phyloP scores from a whole-genome alignment of 2,888 invertebrate species.

The Parnassius glacialis region DNA sequence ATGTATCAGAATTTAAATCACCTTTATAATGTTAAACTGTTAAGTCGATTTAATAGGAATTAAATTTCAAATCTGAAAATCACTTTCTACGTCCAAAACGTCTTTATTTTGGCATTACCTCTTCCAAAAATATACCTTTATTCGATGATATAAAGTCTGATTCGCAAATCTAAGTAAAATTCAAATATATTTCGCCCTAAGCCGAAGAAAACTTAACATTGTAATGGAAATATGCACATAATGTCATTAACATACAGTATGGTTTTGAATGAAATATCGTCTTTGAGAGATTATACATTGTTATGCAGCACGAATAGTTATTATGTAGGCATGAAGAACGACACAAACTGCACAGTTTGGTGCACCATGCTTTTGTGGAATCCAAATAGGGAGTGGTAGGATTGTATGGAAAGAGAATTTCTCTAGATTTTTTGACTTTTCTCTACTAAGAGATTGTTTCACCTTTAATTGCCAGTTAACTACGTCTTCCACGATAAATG shows the following conservation, averaged over 20 bases:
- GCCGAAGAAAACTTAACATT: slow-evolving; percentile 44
- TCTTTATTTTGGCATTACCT: slow-evolving; percentile 29
- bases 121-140: slow-evolving; percentile 39
- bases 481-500: too few species aligned
- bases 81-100: slow-evolving; percentile 44
- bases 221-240: slow-evolving; percentile 46
- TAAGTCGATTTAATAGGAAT: slow-evolving; percentile 40
- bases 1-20: slow-evolving; percentile 9
- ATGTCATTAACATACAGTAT: slow-evolving; percentile 43
- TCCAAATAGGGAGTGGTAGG: slow-evolving; percentile 51
- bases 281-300: slow-evolving; percentile 41
- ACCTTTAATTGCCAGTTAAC: too few species aligned
- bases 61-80: slow-evolving; percentile 61
- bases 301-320: slow-evolving; percentile 50
- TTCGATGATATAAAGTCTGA: slow-evolving; percentile 29
- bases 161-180: slow-evolving; percentile 30
- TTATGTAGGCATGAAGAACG: slow-evolving; percentile 63
- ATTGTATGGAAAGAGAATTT: slow-evolving; percentile 45
- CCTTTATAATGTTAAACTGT: slow-evolving; percentile 22
- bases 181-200: slow-evolving; percentile 31
- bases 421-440: neutral
- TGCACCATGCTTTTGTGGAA: slow-evolving; percentile 71
- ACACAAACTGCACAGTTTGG: slow-evolving; percentile 67
- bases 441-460: too few species aligned
- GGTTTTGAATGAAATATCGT: slow-evolving; percentile 42